These are phyloP conservation scores for Phoebastria nigripes DNA, from an alignment of 2,797 vertebrate genomes.

Conservation along the genomic window DNA sequence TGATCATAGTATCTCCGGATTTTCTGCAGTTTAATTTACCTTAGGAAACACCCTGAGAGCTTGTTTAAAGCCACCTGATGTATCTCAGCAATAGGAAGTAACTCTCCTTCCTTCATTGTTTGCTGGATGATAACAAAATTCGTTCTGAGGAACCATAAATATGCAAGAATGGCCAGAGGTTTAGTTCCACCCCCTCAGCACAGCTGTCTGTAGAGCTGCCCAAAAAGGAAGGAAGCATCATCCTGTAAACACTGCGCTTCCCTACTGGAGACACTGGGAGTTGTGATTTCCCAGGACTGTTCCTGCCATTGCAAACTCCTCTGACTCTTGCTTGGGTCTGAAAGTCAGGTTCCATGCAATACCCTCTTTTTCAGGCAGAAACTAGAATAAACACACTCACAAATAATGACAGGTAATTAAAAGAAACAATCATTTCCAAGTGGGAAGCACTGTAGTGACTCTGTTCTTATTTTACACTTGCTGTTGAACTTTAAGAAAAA, in stretches of 20 bases:
- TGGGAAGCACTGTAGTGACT: not conserved
- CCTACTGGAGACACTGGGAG: constrained; percentile 8
- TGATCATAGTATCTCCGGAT: not conserved
- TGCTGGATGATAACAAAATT: not conserved
- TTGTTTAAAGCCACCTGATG: not conserved
- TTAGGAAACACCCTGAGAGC: not conserved
- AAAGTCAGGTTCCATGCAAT: not conserved
- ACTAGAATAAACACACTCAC: not conserved
- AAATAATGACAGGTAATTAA: not conserved
- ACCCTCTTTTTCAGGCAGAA: not conserved
- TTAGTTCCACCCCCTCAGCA: constrained; percentile 48
- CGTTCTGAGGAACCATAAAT: not conserved
- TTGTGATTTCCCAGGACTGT: not conserved
- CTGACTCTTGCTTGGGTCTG: not conserved
- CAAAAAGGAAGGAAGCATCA: constrained; percentile 27
- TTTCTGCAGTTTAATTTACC: not conserved
- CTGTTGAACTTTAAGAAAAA: not conserved
- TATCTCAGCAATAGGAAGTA: not conserved
- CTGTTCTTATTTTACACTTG: not conserved
- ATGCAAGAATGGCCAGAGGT: not conserved
- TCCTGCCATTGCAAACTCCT: not conserved
- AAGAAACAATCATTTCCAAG: not conserved
- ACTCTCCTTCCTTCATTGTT: not conserved
- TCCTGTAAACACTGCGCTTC: constrained; percentile 23
- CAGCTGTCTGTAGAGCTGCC: constrained; percentile 53